A percentile compares a stretch with the other conserved stretches of the same genome.
phyloP scores from a whole-genome alignment of 2,113 vertebrate genomes.

The Corythoichthys haematopterus region DNA sequence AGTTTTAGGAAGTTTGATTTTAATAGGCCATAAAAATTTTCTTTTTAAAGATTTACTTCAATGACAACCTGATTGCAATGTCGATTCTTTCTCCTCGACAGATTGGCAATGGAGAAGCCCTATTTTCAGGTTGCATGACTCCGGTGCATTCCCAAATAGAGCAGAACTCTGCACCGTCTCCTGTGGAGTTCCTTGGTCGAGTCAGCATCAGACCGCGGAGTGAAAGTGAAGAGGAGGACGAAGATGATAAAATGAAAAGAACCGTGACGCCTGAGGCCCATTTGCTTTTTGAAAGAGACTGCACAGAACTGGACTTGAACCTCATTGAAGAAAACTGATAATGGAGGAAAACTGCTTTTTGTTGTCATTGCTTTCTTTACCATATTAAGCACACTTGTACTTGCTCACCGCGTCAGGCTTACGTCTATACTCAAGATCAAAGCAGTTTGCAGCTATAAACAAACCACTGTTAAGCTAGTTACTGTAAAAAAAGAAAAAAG shows the following conservation, averaged over 20 bases:
- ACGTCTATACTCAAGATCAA: conserved; percentile 30
- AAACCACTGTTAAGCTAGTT: conserved; percentile 30
- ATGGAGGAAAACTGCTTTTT: conserved; percentile 12
- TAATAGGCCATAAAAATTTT: too few relatives aligned
- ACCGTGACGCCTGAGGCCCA: conserved; percentile 56
- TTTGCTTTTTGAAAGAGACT: conserved; percentile 79
- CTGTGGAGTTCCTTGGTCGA: conserved; percentile 69
- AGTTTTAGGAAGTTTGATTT: too few relatives aligned
- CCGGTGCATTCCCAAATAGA: conserved; percentile 36
- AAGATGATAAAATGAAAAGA: conserved; percentile 51
- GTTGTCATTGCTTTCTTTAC: neutral
- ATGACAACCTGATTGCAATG: neutral
- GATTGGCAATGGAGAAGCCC: conserved; percentile 52
- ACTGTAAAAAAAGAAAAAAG: conserved; percentile 11
- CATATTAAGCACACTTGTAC: conserved; percentile 47
- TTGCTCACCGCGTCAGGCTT: conserved; percentile 35
- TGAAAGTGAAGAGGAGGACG: conserved; percentile 74
- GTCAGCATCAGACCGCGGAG: conserved; percentile 78
- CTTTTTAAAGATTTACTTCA: too few relatives aligned
- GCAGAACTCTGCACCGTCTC: conserved; percentile 56
- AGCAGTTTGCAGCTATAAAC: conserved; percentile 31
- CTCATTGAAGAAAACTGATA: conserved; percentile 81
- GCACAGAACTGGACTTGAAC: conserved; percentile 80
- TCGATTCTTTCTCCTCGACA: conserved; percentile 16
- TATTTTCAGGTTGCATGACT: conserved; percentile 12